These are phyloP conservation scores for Scaptomyza caliginosa DNA, from an alignment of 2,888 invertebrate genomes.

Conservation along the genomic window DNA sequence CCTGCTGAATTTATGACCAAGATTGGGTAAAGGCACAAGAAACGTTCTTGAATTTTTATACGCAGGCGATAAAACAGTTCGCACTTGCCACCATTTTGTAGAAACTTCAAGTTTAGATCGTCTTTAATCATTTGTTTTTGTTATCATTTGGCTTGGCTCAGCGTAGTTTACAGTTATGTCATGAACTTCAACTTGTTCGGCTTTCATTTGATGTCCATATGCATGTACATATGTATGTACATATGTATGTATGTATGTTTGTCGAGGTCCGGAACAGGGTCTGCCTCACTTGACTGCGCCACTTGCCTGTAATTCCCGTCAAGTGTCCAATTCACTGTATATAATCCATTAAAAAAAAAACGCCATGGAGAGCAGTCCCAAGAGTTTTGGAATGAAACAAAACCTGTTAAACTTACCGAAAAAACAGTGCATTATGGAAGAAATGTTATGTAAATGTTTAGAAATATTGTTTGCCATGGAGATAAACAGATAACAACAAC, in stretches of 20 bases:
- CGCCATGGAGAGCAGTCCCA: slow-evolving; percentile 12
- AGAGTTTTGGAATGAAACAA: slow-evolving; percentile 22
- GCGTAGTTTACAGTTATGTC: slow-evolving; percentile 54
- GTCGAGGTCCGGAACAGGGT: slow-evolving; percentile 9
- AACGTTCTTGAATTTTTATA: slow-evolving; percentile 26
- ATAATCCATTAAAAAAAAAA: slow-evolving; percentile 55
- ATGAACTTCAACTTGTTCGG: slow-evolving; percentile 70
- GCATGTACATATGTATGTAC: no score
- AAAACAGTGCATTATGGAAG: no score
- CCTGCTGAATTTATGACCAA: slow-evolving; percentile 61
- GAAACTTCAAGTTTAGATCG: neutral
- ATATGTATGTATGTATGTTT: no score
- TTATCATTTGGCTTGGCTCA: slow-evolving; percentile 8
- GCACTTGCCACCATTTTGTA: slow-evolving; percentile 24
- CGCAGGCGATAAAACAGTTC: slow-evolving; percentile 57
- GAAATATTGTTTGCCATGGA: no score
- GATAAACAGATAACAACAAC: no score
- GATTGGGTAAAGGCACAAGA: slow-evolving; percentile 8
- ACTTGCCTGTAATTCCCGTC: slow-evolving; percentile 54
- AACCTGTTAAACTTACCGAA: no score
- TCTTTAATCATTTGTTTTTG: neutral
- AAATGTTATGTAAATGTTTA: no score
- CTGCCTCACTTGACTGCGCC: slow-evolving; percentile 47
- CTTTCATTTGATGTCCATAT: slow-evolving; percentile 75
- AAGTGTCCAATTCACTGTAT: slow-evolving; percentile 55